These are phyloP conservation scores for Tokudaia tokunoshimensis DNA, from an alignment of 2,797 vertebrate genomes.

Conservation along the genomic window DNA sequence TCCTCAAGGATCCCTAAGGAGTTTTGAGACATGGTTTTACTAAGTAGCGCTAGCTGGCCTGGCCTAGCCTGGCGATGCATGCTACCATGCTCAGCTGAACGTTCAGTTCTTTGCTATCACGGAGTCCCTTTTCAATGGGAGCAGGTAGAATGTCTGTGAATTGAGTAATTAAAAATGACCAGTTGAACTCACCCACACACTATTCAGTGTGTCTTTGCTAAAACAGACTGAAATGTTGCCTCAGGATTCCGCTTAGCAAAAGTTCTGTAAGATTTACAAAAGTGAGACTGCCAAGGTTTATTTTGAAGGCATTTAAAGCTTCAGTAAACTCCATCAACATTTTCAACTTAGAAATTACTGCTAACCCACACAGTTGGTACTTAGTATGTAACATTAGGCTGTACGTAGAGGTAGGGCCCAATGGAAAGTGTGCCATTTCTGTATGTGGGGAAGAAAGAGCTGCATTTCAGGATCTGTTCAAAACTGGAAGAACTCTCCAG, in stretches of 20 bases:
- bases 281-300: not conserved
- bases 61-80: not conserved
- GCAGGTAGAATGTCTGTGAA: not conserved
- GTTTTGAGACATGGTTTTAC: not conserved
- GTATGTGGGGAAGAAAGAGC: slow-evolving; percentile 1
- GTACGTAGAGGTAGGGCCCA: not conserved
- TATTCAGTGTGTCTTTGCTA: slow-evolving; percentile 25
- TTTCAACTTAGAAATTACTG: slow-evolving; percentile 4
- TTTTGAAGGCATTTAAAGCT: slow-evolving; percentile 14
- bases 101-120: not conserved
- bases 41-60: not conserved
- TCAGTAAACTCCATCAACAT: not conserved
- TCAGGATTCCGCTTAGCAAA: not conserved
- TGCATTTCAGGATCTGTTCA: not conserved
- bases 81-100: not conserved
- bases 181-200: not conserved
- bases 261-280: slow-evolving; percentile 30
- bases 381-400: not conserved
- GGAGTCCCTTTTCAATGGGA: not conserved
- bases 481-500: not conserved
- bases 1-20: not conserved
- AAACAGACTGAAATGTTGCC: slow-evolving; percentile 9
- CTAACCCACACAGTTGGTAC: not conserved
- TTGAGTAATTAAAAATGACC: slow-evolving; percentile 7
- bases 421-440: not conserved